Evolutionary conservation across 2,113 vertebrate genomes (phyloP), one percentile per base, ranked within the genome.

Genomic region (Physeter macrocephalus): DNA sequence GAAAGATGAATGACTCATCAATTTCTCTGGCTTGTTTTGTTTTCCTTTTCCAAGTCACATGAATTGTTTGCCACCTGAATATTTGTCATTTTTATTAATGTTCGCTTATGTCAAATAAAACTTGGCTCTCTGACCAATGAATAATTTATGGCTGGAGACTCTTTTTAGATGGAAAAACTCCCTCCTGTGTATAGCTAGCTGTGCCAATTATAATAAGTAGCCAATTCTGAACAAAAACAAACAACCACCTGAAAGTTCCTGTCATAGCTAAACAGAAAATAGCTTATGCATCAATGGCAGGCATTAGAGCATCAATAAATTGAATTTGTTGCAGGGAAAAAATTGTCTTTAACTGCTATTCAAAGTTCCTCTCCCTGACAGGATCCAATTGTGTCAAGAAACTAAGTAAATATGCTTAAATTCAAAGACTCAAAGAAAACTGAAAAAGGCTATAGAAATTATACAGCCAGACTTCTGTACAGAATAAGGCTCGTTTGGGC

Each of bases 21-120:
- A 54, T 29, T 95, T 49, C 8, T 90, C 52, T 92, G 27, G 11
- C 64, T 89, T 83, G 4, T 57, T 86, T 20, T 83, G 21, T 67
- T 86, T 80, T 78, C 39, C 46, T 82, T 18, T 57, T 92, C 20
- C 18, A 95, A 89, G 15, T 25, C 27, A 49, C 11, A 34, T 69
- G 31, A 94, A 85, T 80, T 75, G 21, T 92, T 95, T 97, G 54
- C 46, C 85, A 90, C 54, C 36, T 91, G 72, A 97, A n/a, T 95
- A 54, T 96, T 96, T 96, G 86, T 97, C 69, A 82, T 17, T 49
- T 97, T 97, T 88, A 94, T 15, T 57, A 92, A 78, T n/a, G 6
- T 14, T 98, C 94, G 57, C 61, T 85, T 17, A 86, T 88, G 20
- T 82, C 86, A 94, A 89, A 93, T 41, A 77, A 0, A 27, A 80